Evolutionary conservation across 2,888 invertebrate genomes (phyloP), one percentile per base, ranked within the genome.

Genomic region (Heliconius erato): DNA sequence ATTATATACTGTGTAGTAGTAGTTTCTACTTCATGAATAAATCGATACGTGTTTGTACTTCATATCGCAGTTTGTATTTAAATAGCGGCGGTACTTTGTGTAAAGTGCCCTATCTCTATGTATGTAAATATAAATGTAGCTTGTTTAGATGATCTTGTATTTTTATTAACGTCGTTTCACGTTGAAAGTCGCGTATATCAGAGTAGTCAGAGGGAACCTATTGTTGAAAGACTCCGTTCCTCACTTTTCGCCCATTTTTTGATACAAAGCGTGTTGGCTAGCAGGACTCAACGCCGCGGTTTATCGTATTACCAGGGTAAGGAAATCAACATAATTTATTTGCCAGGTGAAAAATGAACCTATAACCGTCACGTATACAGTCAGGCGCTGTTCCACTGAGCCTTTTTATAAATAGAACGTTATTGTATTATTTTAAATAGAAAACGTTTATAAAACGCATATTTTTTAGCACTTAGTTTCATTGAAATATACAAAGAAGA

Each of bases 21-120:
- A 72, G 65, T 79, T 80, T 72, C 80, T 80, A 49, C 63, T 74
- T 83, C 77, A 71, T 80, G 80, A 78, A 78, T 59, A 76, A 71
- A 32, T 76, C 59, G 35, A 76, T 59, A 76, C 59, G 76, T 63
- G 63, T 35, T 49, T 74, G 28, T 59, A 65, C 77, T 69, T 32
- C 71, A 77, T 71, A 69, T 68, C 59, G 69, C 44, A 32, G 63
- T 28, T 63, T 76, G 59, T 59, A 35, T 63, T 74, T 59, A 76
- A 59, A 59, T 76, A 59, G 12, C 32, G 12, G 6, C 35, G 11
- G 59, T n/a, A 76, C 19, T 76, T 76, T 59, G 35, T 59, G 32
- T 59, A 76, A 76, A n/a, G 54, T 74, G 32, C 35, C n/a, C 59
- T 28, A 28, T 67, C 28, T 14, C 3, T 14, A 16, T 49, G 26